These are phyloP conservation scores for Marmota monax DNA, from an alignment of 2,113 vertebrate genomes.

Conservation along the genomic window DNA sequence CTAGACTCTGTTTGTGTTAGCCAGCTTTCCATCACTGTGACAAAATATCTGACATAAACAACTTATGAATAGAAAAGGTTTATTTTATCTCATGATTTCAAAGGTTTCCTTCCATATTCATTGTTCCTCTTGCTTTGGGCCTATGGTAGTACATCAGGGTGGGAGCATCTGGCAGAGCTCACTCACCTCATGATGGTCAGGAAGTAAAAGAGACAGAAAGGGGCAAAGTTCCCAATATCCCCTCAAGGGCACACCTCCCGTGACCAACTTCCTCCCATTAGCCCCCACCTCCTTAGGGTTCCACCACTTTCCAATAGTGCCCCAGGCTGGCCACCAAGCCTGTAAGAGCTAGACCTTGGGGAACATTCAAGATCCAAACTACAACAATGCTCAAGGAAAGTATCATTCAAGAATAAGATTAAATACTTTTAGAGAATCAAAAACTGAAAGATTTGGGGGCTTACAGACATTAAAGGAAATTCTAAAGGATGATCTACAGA, in stretches of 20 bases:
- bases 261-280: neutral
- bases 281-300: neutral
- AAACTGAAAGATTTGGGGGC: neutral
- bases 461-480: neutral
- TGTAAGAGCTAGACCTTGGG: neutral
- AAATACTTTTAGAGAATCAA: neutral
- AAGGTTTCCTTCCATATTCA: too few species aligned
- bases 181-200: too few species aligned
- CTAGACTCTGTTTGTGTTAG: neutral
- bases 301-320: neutral
- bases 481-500: neutral
- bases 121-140: neutral
- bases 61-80: neutral
- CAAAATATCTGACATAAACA: neutral
- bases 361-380: neutral
- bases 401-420: neutral
- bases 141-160: too few species aligned
- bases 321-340: neutral
- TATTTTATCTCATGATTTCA: neutral
- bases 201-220: neutral
- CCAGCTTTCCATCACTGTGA: neutral
- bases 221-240: neutral
- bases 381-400: neutral
- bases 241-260: neutral
- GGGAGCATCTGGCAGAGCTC: too few species aligned